These are phyloP conservation scores for Pherbina coryleti DNA, from an alignment of 2,888 invertebrate genomes.

Conservation along the genomic window DNA sequence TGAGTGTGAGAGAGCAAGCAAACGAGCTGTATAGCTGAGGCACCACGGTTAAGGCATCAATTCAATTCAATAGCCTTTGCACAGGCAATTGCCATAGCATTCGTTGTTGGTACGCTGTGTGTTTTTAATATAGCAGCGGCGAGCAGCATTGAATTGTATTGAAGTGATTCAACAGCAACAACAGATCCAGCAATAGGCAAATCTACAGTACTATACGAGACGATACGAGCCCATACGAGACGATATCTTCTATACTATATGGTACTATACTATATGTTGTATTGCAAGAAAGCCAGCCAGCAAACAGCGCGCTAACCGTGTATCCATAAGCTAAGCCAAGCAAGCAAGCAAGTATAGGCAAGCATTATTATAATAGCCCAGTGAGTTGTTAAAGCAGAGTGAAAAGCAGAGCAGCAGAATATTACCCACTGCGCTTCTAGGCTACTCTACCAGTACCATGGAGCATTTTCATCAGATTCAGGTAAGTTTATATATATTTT, in stretches of 20 bases:
- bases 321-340: conserved; percentile 25
- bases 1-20: conserved; percentile 1
- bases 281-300: conserved; percentile 23
- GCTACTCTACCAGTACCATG: conserved; percentile 53
- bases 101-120: conserved; percentile 68
- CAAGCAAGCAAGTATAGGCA: conserved; percentile 23
- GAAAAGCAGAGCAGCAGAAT: conserved; percentile 45
- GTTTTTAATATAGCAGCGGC: conserved; percentile 62
- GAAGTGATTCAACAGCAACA: conserved; percentile 36
- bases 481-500: conserved; percentile 62
- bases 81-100: conserved; percentile 59
- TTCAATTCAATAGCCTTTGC: conserved; percentile 67
- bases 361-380: conserved; percentile 33
- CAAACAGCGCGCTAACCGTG: conserved; percentile 26
- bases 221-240: conserved; percentile 18
- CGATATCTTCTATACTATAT: conserved; percentile 20
- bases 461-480: conserved; percentile 69
- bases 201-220: conserved; percentile 23
- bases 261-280: conserved; percentile 26
- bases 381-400: conserved; percentile 44
- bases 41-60: conserved; percentile 58
- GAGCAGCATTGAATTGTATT: conserved; percentile 47
- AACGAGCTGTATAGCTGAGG: conserved; percentile 43
- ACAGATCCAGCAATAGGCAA: conserved; percentile 25
- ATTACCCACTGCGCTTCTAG: conserved; percentile 43